A percentile compares a stretch with the other conserved stretches of the same genome.
Conservation (phyloP, 2,797 vertebrate species). For the Prionace glauca region DNA sequence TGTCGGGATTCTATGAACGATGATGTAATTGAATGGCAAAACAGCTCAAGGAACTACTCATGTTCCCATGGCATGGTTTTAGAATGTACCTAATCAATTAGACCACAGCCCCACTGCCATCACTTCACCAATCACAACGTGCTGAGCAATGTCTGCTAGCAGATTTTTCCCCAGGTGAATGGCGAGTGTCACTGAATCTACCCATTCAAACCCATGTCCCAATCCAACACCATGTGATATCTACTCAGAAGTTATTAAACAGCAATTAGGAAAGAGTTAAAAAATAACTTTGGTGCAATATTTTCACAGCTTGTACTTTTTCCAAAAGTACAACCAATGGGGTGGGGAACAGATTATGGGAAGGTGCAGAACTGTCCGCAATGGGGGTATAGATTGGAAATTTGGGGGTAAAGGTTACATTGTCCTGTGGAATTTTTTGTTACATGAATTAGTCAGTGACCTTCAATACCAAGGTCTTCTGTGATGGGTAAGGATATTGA, state of each 20-base stretch:
- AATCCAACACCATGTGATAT: not conserved
- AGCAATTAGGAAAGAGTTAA: not conserved
- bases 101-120: not conserved
- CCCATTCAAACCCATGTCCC: not conserved
- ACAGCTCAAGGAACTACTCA: not conserved
- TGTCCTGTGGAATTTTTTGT: not conserved
- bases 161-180: not conserved
- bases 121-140: not conserved
- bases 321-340: not conserved
- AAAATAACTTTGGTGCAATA: not conserved
- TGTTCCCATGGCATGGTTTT: not conserved
- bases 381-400: not conserved
- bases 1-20: not conserved
- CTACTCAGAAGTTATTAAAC: not conserved
- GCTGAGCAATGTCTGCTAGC: not conserved
- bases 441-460: not conserved
- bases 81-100: not conserved
- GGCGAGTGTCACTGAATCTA: not conserved
- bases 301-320: not conserved
- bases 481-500: not conserved
- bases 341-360: not conserved
- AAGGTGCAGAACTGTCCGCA: not conserved
- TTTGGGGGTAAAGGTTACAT: not conserved
- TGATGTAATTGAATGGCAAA: not conserved
- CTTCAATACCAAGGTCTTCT: not conserved